Base-by-base conservation (phyloP, 1,140 invertebrate genomes). In the Drosophila lacertosa region DNA sequence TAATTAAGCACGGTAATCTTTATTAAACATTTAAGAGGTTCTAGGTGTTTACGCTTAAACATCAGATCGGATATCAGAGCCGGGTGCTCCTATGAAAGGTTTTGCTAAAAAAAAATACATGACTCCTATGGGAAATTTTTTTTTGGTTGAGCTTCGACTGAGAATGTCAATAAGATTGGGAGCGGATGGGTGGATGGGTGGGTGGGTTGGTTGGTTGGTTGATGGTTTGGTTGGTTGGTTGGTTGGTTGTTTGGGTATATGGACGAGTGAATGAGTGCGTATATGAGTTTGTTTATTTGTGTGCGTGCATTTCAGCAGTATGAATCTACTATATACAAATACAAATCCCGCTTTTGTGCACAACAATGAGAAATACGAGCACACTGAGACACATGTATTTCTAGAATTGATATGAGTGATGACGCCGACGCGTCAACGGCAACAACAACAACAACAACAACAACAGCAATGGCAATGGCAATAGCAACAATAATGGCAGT, bases 401-500 rank as follows among this genome's bases (percentile, higher is more conserved):
- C 74, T 40, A 67, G 67, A 72, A 79, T 70, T 84, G 76, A 84
- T 84, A 84, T 79, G 80, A 77, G 53, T 40, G 59, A 65, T 70
- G 67, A 65, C 44, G 53, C 15, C 45, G 42, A 58, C 24, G 54
- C 45, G 7, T 33, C 37, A 55, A 22, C 50, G 35, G 48, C 10
- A 37, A 10, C 37, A 54, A 11, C 39, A 20, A n/a, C n/a, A 18
- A 3, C 29, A 16, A 13, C 18, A 10, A 1, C 40, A 42, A 22
- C 40, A 33, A 29, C 42, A 54, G 50, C 40, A n/a, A n/a, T 7
- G 7, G 5, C 24, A 26, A 6, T 1, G 2, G 5, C 24, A 26
- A 26, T 24, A 5, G 22, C 22, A 24, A 24, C 4, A 29, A 7
- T 7, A 29, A 29, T 7, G 7, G 7, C 7, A 29, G 7, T 29